Evolutionary conservation across 2,888 invertebrate genomes (phyloP), one percentile per base, ranked within the genome.

Genomic region (Chrysopilus asiliformis): DNA sequence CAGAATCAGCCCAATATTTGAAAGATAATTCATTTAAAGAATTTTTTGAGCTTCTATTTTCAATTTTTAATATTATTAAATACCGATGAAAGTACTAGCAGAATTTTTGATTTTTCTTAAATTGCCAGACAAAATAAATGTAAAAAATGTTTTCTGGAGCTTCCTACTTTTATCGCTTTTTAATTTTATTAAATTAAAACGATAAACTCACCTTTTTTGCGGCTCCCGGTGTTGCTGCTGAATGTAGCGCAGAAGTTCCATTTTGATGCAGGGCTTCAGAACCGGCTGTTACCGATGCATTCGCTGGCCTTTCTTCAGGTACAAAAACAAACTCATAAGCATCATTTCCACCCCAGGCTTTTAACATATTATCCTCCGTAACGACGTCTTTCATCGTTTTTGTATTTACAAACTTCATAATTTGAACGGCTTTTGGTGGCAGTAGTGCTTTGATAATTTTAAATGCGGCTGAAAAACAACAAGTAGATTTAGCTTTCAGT

Each of bases 401-500:
- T 56, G 82, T 84, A 36, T 71, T 74, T 1, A 86, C 71, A 64
- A 89, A 84, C 58, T 85, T 89, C 57, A 94, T 82, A 61, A 79
- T 79, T 52, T 86, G 81, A 14, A 89, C 80, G 9, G 89, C 90
- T 59, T 85, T 84, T 1, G 86, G 77, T 3, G 90, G 91, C 36
- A 95, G 58, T 67, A 90, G 72, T 0, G 77, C 68, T 61, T 90
- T 93, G 7, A 94, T 81, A 28, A 94, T 72, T 65, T 84, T 90
- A 64, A 93, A 93, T 1, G 86, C 86, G 44, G 93, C 87, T 82
- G 53, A 42, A 66, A 32, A 19, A 25, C 16, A 36, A n/a, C n/a
- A n/a, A n/a, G n/a, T n/a, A n/a, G n/a, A n/a, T n/a, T n/a, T n/a
- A n/a, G n/a, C n/a, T n/a, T n/a, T n/a, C n/a, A n/a, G n/a, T n/a